Percentiles rank a stretch among this genome's conserved stretches.
Conservation (phyloP, 2,113 vertebrate species). For the Oryzias woworae region DNA sequence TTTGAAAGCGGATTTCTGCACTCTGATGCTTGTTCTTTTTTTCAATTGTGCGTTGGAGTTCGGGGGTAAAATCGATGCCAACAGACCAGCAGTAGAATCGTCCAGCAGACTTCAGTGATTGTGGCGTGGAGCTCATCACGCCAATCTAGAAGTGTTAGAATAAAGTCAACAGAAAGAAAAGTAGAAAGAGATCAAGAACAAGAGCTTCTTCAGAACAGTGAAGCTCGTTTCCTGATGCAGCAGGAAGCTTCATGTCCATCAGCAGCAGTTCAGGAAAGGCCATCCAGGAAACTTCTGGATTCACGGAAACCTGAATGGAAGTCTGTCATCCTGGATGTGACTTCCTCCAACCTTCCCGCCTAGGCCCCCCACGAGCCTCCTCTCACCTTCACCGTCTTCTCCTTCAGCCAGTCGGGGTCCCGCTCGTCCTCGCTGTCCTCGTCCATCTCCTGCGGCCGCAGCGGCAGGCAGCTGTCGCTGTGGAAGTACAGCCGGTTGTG, state of each 20-base stretch:
- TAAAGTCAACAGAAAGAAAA: conserved; percentile 10
- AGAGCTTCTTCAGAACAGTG: too few species aligned
- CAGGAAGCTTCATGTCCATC: too few species aligned
- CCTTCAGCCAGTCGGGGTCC: conserved; percentile 93
- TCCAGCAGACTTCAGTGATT: conserved; percentile 3
- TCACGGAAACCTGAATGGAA: too few species aligned
- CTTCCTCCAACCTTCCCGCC: too few species aligned
- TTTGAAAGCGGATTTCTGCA: too few species aligned
- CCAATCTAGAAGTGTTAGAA: conserved; percentile 27
- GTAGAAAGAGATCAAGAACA: neutral
- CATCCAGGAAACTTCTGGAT: too few species aligned
- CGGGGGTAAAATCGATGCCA: conserved; percentile 11
- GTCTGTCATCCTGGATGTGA: too few species aligned
- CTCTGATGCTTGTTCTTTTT: too few species aligned
- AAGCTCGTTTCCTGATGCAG: too few species aligned
- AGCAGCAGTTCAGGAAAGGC: too few species aligned
- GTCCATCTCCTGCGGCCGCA: conserved; percentile 96
- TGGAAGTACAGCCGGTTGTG: conserved; percentile 98
- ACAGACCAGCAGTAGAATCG: conserved; percentile 20
- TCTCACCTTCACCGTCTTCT: conserved; percentile 91
- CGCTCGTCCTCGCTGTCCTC: conserved; percentile 96
- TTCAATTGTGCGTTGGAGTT: neutral
- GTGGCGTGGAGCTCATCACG: neutral
- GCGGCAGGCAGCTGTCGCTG: conserved; percentile 93
- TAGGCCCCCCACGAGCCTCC: neutral